Percentiles rank a stretch among this genome's conserved stretches.
phyloP scores from a whole-genome alignment of 2,113 vertebrate species.

The Alexandromys fortis region DNA sequence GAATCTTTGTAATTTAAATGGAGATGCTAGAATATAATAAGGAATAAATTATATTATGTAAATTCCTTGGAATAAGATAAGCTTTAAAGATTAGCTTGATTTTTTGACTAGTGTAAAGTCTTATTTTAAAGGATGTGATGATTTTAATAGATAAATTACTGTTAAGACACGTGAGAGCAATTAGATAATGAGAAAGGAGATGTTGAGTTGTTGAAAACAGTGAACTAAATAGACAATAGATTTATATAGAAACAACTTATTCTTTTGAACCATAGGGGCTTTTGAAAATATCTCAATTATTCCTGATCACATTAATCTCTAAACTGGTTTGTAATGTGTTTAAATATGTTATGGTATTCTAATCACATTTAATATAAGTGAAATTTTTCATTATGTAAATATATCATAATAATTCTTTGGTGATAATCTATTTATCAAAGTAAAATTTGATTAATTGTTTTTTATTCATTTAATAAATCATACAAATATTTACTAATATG shows the following conservation, averaged over 20 bases:
- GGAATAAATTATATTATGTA: too few species aligned
- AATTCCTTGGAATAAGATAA: too few species aligned
- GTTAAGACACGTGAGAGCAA: not conserved
- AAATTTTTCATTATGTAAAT: not conserved
- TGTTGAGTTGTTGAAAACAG: not conserved
- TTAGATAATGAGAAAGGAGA: not conserved
- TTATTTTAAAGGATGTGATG: not conserved
- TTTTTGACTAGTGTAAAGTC: not conserved
- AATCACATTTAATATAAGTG: too few species aligned
- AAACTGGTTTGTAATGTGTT: not conserved
- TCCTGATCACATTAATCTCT: not conserved
- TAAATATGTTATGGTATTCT: too few species aligned
- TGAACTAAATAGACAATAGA: not conserved
- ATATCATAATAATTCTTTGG: not conserved
- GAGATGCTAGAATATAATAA: too few species aligned
- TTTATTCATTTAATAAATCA: slow-evolving; percentile 1
- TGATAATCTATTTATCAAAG: slow-evolving; percentile 15
- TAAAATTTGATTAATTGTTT: not conserved
- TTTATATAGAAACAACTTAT: not conserved
- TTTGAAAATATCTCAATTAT: not conserved
- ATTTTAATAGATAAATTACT: not conserved
- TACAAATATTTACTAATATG: slow-evolving; percentile 8
- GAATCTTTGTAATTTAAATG: too few species aligned
- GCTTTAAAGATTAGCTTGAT: not conserved
- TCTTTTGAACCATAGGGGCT: not conserved